These are phyloP conservation scores for Passer montanus DNA, from an alignment of 2,113 vertebrate species.

Conservation along the genomic window DNA sequence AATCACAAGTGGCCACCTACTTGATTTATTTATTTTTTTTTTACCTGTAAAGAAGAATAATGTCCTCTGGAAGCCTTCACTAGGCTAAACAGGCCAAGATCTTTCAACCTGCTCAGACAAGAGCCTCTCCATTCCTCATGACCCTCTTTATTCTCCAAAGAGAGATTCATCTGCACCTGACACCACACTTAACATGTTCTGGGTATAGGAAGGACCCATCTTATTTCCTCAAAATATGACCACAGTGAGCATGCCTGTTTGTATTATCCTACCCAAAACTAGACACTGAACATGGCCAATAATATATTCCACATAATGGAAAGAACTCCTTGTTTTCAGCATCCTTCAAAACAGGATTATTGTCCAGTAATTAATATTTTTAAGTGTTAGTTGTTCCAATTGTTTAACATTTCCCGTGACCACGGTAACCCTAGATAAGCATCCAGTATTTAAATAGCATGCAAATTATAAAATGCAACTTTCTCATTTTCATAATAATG, in stretches of 20 bases:
- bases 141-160: background rate
- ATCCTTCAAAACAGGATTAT: background rate
- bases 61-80: background rate
- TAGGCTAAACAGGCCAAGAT: background rate
- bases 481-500: conserved; percentile 1
- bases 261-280: background rate
- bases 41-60: background rate
- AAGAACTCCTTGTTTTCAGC: background rate
- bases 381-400: background rate
- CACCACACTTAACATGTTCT: background rate
- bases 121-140: background rate
- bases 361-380: background rate
- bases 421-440: background rate
- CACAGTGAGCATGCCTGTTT: background rate
- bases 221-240: background rate
- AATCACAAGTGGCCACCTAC: background rate
- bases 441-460: background rate
- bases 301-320: background rate
- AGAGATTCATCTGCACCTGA: background rate
- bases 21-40: background rate
- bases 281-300: background rate
- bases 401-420: background rate
- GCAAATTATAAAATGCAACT: background rate
- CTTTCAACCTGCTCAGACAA: background rate
- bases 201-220: background rate